Evolutionary conservation across 2,797 vertebrate genomes (phyloP).

Genomic region (Liparis tanakae): DNA sequence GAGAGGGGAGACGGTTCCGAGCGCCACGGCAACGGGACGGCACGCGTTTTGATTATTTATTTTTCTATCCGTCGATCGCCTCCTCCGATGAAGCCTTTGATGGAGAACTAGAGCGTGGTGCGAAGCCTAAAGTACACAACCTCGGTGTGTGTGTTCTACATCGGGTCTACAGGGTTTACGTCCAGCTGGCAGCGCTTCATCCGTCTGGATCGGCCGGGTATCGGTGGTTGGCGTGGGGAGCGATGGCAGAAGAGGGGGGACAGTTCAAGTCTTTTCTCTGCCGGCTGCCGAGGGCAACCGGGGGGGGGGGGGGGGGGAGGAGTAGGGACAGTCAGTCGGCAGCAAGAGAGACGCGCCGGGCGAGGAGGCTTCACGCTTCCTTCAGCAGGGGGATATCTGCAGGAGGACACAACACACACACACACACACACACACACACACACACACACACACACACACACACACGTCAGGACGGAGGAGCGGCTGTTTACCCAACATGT

Average conservation of each 20-base stretch:
- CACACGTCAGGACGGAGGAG: constrained; percentile 31
- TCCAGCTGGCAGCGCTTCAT: constrained; percentile 48
- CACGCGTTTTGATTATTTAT: constrained; percentile 23
- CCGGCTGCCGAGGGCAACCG: constrained; percentile 48
- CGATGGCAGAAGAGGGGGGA: constrained; percentile 62
- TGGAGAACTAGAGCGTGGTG: constrained; percentile 51
- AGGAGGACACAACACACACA: constrained; percentile 47
- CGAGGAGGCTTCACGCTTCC: constrained; percentile 91
- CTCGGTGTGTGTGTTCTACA: constrained; percentile 57
- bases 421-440: constrained; percentile 30
- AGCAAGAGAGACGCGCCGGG: constrained; percentile 60
- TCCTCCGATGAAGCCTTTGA: constrained; percentile 54
- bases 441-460: too few relatives aligned
- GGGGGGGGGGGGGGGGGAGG: too few relatives aligned
- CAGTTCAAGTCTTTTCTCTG: constrained; percentile 66
- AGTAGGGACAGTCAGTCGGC: constrained; percentile 73
- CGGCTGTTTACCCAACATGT: neutral
- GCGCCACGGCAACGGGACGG: constrained; percentile 49
- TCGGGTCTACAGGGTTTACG: constrained; percentile 58
- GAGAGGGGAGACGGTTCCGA: constrained; percentile 73
- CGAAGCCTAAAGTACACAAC: constrained; percentile 66
- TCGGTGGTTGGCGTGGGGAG: constrained; percentile 59
- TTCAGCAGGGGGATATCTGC: constrained; percentile 98
- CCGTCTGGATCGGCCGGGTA: constrained; percentile 34
- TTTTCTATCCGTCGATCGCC: constrained; percentile 34